Percentiles rank a stretch among this genome's conserved stretches.
Evolutionary conservation across 2,888 invertebrate genomes (phyloP).

Genomic region (Lymantria dispar): DNA sequence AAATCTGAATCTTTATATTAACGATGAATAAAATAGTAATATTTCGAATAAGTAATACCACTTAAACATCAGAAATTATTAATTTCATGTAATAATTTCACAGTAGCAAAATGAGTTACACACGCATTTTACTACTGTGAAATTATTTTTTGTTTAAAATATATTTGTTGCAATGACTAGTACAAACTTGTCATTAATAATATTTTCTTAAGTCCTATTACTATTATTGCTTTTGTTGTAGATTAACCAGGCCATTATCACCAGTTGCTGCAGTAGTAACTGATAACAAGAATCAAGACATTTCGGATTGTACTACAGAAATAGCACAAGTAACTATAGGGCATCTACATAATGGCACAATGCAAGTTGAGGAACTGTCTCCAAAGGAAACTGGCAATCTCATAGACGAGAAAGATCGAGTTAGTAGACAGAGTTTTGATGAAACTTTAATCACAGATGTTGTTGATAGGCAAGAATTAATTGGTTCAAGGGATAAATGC

Average conservation of each 20-base stretch:
- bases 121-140: no score
- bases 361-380: conserved; percentile 59
- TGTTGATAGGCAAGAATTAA: conserved; percentile 61
- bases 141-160: no score
- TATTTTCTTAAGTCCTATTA: neutral
- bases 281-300: conserved; percentile 45
- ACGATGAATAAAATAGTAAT: no score
- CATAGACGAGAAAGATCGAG: conserved; percentile 69
- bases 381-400: conserved; percentile 70
- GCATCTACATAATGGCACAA: conserved; percentile 46
- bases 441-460: conserved; percentile 62
- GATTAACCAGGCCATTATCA: conserved; percentile 68
- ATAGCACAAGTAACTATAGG: conserved; percentile 45
- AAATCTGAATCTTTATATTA: no score
- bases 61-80: no score
- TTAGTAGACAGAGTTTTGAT: conserved; percentile 73
- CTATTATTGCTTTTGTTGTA: conserved; percentile 17
- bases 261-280: conserved; percentile 46
- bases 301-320: conserved; percentile 39
- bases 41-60: no score
- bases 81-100: no score
- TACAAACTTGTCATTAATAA: neutral
- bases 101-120: no score
- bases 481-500: conserved; percentile 67
- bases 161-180: neutral